Evolutionary conservation across 2,888 invertebrate species (phyloP).

Genomic region (Bombylius discolor): DNA sequence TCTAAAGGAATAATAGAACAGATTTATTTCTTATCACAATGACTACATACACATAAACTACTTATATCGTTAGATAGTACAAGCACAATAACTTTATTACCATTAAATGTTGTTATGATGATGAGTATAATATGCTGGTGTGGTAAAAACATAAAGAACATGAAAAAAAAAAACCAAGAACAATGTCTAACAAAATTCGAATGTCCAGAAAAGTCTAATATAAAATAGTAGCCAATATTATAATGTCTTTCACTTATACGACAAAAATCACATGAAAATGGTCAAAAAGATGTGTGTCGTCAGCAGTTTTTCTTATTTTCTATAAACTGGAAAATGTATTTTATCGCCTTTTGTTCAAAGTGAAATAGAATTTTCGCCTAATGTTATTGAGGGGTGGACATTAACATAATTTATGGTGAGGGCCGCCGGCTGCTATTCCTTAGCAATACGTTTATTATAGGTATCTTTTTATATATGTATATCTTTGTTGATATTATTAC

Average conservation of each 20-base stretch:
- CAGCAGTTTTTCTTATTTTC: conserved; percentile 1
- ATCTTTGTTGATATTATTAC: background rate
- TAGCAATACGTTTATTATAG: background rate
- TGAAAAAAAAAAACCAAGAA: background rate
- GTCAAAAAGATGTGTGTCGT: conserved; percentile 5
- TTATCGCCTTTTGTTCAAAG: conserved; percentile 8
- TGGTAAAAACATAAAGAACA: no score
- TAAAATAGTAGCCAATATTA: background rate
- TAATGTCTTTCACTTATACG: background rate
- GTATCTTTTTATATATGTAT: background rate
- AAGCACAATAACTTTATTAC: conserved; percentile 7
- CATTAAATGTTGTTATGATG: background rate
- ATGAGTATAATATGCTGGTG: background rate
- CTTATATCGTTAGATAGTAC: background rate
- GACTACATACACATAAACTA: background rate
- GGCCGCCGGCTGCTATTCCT: background rate
- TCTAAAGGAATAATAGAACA: background rate
- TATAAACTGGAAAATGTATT: conserved; percentile 2
- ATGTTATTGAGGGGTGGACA: conserved; percentile 6
- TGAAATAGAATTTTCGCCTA: conserved; percentile 6
- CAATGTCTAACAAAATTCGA: conserved; percentile 1
- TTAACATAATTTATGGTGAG: conserved; percentile 9
- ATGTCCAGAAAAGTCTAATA: background rate
- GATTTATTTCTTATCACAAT: conserved; percentile 8
- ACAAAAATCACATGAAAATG: background rate